Evolutionary conservation across 35 echinoderm and acorn worm genomes (phyloP).

Genomic region (Diadema setosum): DNA sequence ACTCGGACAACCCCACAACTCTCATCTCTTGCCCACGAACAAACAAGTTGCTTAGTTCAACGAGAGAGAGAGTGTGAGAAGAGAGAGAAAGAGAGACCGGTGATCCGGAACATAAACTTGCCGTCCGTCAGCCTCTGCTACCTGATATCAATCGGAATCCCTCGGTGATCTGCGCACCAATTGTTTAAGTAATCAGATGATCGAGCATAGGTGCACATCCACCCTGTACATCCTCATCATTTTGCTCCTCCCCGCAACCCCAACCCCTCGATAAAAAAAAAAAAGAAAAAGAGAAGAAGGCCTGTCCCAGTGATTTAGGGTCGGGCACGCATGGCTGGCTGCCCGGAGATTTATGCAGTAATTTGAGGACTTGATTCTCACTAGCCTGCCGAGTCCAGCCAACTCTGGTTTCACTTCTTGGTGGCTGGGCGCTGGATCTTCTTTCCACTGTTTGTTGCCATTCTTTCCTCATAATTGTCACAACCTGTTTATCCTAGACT

Average conservation of each 20-base stretch:
- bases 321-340: not conserved
- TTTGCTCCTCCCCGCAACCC: not conserved
- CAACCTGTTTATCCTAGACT: not conserved
- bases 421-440: not conserved
- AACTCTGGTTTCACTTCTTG: too few relatives aligned
- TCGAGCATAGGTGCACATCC: not conserved
- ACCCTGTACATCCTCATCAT: not conserved
- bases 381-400: too few relatives aligned
- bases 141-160: not conserved
- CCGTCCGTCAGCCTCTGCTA: too few relatives aligned
- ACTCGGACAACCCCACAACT: too few relatives aligned
- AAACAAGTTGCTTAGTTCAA: too few relatives aligned
- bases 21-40: not conserved
- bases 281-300: too few relatives aligned
- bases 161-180: not conserved
- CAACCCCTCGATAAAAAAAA: too few relatives aligned
- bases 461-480: constrained; percentile 6
- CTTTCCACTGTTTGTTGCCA: not conserved
- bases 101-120: too few relatives aligned
- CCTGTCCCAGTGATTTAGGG: not conserved
- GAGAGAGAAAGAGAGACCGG: too few relatives aligned
- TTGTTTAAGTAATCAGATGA: constrained; percentile 18
- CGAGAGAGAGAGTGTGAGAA: too few relatives aligned
- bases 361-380: not conserved
- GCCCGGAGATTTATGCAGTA: not conserved